Evolutionary conservation across 2,888 invertebrate species (phyloP).

Genomic region (Drosophila differens): DNA sequence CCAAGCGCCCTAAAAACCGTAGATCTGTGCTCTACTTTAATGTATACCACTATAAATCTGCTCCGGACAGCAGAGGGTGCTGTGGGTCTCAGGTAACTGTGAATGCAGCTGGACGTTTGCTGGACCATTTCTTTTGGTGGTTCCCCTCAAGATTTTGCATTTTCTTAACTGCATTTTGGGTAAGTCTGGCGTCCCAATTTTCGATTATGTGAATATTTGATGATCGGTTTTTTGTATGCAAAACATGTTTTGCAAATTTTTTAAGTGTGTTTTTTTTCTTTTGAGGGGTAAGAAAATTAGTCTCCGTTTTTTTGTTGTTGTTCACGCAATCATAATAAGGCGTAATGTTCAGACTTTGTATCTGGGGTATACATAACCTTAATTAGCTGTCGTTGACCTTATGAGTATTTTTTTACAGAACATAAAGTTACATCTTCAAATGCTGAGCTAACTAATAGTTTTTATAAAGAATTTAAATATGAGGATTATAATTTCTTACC

Average conservation of each 20-base stretch:
- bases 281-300: conserved; percentile 33
- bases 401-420: background rate
- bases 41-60: conserved; percentile 42
- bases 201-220: conserved; percentile 66
- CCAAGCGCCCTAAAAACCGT: conserved; percentile 33
- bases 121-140: conserved; percentile 35
- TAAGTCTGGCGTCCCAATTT: conserved; percentile 26
- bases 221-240: conserved; percentile 72
- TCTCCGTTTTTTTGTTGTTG: conserved; percentile 41
- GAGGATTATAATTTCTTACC: background rate
- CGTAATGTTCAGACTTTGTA: conserved; percentile 52
- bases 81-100: conserved; percentile 41
- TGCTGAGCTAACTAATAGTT: background rate
- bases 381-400: conserved; percentile 68
- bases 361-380: conserved; percentile 51
- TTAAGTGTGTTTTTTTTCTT: conserved; percentile 57
- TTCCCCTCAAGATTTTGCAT: conserved; percentile 38
- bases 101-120: conserved; percentile 59
- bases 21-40: conserved; percentile 48
- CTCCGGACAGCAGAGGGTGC: conserved; percentile 40
- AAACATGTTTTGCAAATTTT: conserved; percentile 76
- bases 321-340: conserved; percentile 71
- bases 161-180: conserved; percentile 36
- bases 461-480: background rate
- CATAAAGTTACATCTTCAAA: background rate